phyloP scores from a whole-genome alignment of 2,113 vertebrate genomes.

The Myiozetetes cayanensis region DNA sequence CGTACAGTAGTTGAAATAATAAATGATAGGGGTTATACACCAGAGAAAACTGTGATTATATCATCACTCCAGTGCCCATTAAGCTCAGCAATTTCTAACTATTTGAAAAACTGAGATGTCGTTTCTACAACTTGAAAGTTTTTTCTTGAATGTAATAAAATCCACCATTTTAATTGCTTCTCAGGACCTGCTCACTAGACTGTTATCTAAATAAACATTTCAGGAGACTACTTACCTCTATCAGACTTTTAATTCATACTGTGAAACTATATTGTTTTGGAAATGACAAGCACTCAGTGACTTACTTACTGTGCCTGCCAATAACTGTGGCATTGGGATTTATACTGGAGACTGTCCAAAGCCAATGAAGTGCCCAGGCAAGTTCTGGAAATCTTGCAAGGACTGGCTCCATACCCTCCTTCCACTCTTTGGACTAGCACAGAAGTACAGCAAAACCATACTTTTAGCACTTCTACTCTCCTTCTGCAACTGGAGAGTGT shows the following conservation, averaged over 20 bases:
- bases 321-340: not conserved
- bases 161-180: slow-evolving; percentile 21
- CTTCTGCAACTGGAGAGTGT: not conserved
- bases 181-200: not conserved
- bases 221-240: not conserved
- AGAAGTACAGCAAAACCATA: not conserved
- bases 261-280: not conserved
- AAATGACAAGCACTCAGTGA: not conserved
- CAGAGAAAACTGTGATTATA: slow-evolving; percentile 57
- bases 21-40: slow-evolving; percentile 10
- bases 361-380: not conserved
- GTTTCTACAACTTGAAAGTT: slow-evolving; percentile 17
- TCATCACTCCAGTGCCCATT: slow-evolving; percentile 40
- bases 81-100: slow-evolving; percentile 44
- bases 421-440: not conserved
- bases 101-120: slow-evolving; percentile 41
- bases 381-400: not conserved
- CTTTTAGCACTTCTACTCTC: not conserved
- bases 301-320: not conserved
- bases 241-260: slow-evolving; percentile 33
- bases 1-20: slow-evolving; percentile 35
- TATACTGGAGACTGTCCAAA: not conserved
- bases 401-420: not conserved
- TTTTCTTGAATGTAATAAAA: slow-evolving; percentile 53
- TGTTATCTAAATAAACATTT: slow-evolving; percentile 49